phyloP scores from a whole-genome alignment of 1,140 invertebrate species.

The Pristionchus pacificus region DNA sequence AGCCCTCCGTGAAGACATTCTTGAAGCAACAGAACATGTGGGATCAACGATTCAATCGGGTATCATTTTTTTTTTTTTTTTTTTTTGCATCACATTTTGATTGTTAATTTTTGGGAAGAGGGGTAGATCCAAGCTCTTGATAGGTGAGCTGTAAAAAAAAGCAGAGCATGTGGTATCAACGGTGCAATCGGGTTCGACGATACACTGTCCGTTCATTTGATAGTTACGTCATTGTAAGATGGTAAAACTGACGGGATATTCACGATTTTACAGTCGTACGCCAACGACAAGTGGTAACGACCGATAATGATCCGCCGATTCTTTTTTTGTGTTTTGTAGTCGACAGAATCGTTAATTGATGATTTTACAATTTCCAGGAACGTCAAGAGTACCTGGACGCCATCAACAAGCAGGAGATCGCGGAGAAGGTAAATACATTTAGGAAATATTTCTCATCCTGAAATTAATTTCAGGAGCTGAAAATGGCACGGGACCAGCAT shows the following conservation, averaged over 20 bases:
- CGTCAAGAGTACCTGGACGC: conserved; percentile 63
- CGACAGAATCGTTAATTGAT: too few species aligned
- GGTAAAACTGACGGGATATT: too few species aligned
- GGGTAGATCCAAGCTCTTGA: neutral
- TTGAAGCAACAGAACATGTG: conserved; percentile 56
- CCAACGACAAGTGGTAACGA: too few species aligned
- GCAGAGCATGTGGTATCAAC: too few species aligned
- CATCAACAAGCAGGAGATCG: conserved; percentile 60
- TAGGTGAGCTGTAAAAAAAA: neutral
- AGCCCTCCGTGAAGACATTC: conserved; percentile 57
- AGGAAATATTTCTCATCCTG: too few species aligned
- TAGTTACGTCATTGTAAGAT: too few species aligned
- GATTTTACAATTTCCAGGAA: conserved; percentile 41
- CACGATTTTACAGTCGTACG: too few species aligned
- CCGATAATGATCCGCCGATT: too few species aligned
- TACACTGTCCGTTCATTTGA: too few species aligned
- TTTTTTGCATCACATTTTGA: neutral
- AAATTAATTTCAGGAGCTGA: conserved; percentile 46
- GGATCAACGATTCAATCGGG: neutral
- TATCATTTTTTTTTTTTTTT: neutral
- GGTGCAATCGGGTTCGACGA: too few species aligned
- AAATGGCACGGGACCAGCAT: conserved; percentile 49
- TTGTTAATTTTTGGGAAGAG: neutral
- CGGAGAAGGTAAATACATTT: conserved; percentile 42
- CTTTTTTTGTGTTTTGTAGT: too few species aligned